Percentiles rank a stretch among this genome's conserved stretches.
Evolutionary conservation across 1,140 invertebrate species (phyloP).

Genomic region (Doryteuthis pealeii): DNA sequence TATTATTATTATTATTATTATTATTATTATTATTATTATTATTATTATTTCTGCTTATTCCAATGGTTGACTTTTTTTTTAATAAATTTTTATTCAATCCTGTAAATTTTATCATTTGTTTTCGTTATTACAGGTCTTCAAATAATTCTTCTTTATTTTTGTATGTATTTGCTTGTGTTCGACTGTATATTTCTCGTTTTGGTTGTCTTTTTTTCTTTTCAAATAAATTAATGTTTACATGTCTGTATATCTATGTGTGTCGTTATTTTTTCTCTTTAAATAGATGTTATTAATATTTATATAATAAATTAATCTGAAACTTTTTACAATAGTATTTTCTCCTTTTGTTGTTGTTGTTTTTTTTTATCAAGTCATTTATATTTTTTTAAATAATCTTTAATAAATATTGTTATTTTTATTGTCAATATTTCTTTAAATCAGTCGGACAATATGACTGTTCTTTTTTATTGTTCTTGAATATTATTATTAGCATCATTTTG

Average conservation of each 20-base stretch:
- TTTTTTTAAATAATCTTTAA: not conserved
- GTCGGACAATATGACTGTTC: no score
- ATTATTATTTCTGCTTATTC: no score
- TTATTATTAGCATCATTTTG: no score
- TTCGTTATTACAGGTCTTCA: not conserved
- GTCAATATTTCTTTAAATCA: not conserved
- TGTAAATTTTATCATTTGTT: not conserved
- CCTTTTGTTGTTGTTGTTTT: not conserved
- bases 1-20: constrained; percentile 13
- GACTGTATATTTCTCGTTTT: not conserved
- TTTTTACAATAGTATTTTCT: not conserved
- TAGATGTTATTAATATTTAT: not conserved
- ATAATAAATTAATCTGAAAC: not conserved
- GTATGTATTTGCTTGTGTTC: not conserved
- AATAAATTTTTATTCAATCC: not conserved
- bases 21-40: constrained; percentile 9
- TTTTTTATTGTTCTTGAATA: no score
- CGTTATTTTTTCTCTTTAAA: not conserved
- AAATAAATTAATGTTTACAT: not conserved
- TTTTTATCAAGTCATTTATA: not conserved
- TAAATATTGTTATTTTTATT: not conserved
- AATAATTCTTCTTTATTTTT: not conserved
- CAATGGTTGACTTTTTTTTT: not conserved
- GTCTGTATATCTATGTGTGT: not conserved
- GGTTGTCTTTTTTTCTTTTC: not conserved